These are phyloP conservation scores for Porites australiensis DNA, from an alignment of 64 coral and sea anemone species.

Conservation along the genomic window DNA sequence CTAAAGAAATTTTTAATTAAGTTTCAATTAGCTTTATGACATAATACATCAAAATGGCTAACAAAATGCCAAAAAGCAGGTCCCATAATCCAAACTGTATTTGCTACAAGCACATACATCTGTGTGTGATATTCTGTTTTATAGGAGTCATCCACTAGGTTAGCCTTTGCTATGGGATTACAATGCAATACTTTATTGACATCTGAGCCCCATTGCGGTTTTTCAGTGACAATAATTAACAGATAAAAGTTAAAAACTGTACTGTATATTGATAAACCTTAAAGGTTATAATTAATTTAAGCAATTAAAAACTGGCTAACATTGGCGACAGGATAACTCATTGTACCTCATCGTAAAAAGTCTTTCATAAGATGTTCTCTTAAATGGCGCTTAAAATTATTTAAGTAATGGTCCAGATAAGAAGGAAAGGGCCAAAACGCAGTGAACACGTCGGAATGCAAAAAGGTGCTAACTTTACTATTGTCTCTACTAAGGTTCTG, in stretches of 20 bases:
- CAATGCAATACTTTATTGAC: constrained; percentile 12
- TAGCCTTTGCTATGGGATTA: neutral
- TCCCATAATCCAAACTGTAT: no score
- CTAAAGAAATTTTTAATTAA: neutral
- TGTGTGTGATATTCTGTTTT: no score
- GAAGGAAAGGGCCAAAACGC: no score
- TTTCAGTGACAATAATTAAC: neutral
- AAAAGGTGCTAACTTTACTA: no score
- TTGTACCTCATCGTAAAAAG: neutral
- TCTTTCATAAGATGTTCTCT: neutral
- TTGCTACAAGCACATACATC: no score
- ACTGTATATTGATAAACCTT: neutral
- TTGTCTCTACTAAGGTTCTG: no score
- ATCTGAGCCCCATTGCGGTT: neutral
- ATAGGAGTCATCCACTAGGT: no score
- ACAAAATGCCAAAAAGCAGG: neutral
- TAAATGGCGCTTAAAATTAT: constrained; percentile 10
- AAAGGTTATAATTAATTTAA: neutral
- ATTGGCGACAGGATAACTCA: neutral
- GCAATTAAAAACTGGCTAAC: neutral
- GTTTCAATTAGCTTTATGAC: no score
- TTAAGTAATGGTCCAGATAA: no score
- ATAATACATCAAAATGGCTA: neutral
- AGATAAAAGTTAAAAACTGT: neutral
- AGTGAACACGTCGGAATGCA: no score